phyloP scores from a whole-genome alignment of 2,797 vertebrate species.

The Periophthalmus magnuspinnatus region DNA sequence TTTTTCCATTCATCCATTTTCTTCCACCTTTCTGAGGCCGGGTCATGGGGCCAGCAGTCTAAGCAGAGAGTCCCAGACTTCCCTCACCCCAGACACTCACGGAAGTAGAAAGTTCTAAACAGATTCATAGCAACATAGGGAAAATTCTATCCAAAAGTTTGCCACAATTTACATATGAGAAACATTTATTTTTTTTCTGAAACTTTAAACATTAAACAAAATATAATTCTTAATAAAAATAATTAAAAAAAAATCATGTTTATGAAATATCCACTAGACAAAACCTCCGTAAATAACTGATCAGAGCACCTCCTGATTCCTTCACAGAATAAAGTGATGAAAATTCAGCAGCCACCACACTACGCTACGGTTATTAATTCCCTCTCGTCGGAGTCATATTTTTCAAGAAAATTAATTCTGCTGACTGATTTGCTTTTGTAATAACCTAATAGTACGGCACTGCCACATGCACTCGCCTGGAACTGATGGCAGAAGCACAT shows the following conservation, averaged over 20 bases:
- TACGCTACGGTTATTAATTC: conserved; percentile 67
- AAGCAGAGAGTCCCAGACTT: no score
- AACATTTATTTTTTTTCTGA: no score
- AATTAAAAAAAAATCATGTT: conserved; percentile 29
- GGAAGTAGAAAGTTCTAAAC: no score
- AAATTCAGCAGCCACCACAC: conserved; percentile 59
- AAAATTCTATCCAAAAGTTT: no score
- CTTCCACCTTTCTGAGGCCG: no score
- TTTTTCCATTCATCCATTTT: no score
- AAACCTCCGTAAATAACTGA: conserved; percentile 24
- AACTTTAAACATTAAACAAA: no score
- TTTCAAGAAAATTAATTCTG: conserved; percentile 77
- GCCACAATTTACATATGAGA: no score
- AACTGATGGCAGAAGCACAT: conserved; percentile 72
- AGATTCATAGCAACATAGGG: no score
- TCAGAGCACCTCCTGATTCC: conserved; percentile 38
- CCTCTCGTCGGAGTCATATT: conserved; percentile 69
- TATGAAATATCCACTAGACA: conserved; percentile 25
- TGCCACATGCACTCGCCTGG: conserved; percentile 70
- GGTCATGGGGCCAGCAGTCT: no score
- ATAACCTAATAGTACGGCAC: conserved; percentile 78
- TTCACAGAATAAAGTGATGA: conserved; percentile 50
- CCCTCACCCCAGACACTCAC: no score
- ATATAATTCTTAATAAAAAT: no score
- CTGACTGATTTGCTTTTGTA: conserved; percentile 81